Base-by-base conservation (phyloP, 2,113 vertebrate species). In the Neolamprologus sp. region DNA sequence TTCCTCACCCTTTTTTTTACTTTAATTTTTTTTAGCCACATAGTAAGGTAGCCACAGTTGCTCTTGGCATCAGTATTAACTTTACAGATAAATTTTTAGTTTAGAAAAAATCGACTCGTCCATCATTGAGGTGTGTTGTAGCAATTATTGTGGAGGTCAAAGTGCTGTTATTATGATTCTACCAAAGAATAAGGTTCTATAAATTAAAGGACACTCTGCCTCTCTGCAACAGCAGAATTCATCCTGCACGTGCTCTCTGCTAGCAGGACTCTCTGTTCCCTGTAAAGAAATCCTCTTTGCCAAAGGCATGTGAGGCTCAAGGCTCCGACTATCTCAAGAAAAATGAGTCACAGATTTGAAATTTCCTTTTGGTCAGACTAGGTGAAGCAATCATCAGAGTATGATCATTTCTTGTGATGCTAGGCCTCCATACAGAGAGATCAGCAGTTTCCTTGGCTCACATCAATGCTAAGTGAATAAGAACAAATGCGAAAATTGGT, bases 241-340 rank as follows among this genome's bases (percentile, higher is more conserved):
- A 33, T 85, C 81, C 80, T 60, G 85, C 85, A 60, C 73, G 47
- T 63, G 31, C 57, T 86, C 35, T 85, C 53, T 82, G 85, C 71
- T 21, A 11, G 85, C 79, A 89, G 87, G 75, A 85, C 81, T 89
- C 60, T 89, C 55, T 85, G 86, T 87, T 88, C 86, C 65, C 81
- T 79, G 81, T 16, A 53, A 85, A 87, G 54, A 89, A 90, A 88
- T 85, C 81, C 84, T 89, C 60, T 92, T 91, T 87, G 88, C 68
- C 26, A 63, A 55, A 89, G 63, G 14, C 81, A 82, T 45, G 81
- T 26, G 60, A 55, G 54, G 47, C 88, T 87, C 5, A 7, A 73
- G 68, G 82, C 63, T 89, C 83, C 73, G 55, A 79, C 82, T 78
- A 42, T 85, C 79, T 92, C 65, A 23, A 54, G 31, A 81, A 90